phyloP scores from a whole-genome alignment of 2,113 vertebrate species.

The Geococcyx californianus region DNA sequence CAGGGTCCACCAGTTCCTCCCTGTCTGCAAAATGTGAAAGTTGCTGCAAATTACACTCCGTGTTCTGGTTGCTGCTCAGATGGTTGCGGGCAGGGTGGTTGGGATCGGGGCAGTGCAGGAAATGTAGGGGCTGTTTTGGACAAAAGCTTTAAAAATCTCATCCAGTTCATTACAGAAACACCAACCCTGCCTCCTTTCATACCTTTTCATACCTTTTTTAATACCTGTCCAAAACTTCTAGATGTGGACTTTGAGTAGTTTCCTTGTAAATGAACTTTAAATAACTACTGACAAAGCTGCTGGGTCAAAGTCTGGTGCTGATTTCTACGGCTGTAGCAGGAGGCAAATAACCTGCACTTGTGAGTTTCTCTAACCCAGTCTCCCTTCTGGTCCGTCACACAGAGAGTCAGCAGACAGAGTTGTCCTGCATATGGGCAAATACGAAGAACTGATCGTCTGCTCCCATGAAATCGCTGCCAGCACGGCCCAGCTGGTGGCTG shows the following conservation, averaged over 20 bases:
- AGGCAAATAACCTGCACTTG: not conserved
- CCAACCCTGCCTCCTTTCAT: not conserved
- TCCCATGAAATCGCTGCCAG: slow-evolving; percentile 96
- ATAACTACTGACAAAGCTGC: not conserved
- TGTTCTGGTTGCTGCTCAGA: not conserved
- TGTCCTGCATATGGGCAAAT: slow-evolving; percentile 92
- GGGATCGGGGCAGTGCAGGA: not conserved
- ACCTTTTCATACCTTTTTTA: too few relatives aligned
- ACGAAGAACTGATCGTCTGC: slow-evolving; percentile 94
- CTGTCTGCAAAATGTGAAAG: not conserved
- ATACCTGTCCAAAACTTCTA: not conserved
- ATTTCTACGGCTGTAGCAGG: not conserved
- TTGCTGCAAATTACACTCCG: too few relatives aligned
- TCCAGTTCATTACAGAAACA: not conserved
- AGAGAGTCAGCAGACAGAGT: slow-evolving; percentile 95
- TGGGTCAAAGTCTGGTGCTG: not conserved
- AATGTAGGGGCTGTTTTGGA: not conserved
- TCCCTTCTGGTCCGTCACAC: not conserved
- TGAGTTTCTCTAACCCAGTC: not conserved
- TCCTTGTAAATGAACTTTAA: not conserved
- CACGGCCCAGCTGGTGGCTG: slow-evolving; percentile 95
- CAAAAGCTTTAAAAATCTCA: not conserved
- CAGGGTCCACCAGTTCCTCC: not conserved
- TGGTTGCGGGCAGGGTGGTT: not conserved
- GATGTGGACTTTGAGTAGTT: not conserved